Percentiles rank a stretch among this genome's conserved stretches.
phyloP scores from a whole-genome alignment of 2,113 vertebrate species.

The Myotis lucifugus region DNA sequence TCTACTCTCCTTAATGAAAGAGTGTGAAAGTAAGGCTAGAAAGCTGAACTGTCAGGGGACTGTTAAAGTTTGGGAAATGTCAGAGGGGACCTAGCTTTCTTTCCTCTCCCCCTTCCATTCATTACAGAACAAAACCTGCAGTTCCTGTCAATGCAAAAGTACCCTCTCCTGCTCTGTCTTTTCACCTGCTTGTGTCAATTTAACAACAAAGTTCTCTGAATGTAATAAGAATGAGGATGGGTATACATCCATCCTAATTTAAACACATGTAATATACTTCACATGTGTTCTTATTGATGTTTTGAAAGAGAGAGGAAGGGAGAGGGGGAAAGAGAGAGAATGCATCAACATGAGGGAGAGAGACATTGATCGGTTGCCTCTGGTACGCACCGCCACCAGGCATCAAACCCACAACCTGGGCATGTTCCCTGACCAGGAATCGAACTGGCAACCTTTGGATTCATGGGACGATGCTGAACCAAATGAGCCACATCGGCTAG shows the following conservation, averaged over 20 bases:
- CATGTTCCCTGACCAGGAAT: neutral
- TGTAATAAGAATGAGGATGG: neutral
- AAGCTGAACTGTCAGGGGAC: conserved; percentile 1
- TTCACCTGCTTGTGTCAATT: neutral
- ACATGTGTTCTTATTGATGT: neutral
- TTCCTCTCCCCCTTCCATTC: neutral
- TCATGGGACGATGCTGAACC: neutral
- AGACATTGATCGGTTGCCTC: no score
- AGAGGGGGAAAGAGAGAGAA: neutral
- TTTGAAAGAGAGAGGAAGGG: neutral
- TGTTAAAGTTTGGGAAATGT: conserved; percentile 20
- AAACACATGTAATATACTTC: neutral
- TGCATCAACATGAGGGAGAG: neutral
- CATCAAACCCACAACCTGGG: neutral
- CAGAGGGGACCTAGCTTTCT: neutral
- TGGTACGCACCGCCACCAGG: no score
- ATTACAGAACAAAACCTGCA: neutral
- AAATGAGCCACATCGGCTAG: neutral
- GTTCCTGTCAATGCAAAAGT: neutral
- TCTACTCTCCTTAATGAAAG: conserved; percentile 19
- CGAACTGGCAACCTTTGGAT: neutral
- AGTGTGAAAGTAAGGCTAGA: conserved; percentile 4
- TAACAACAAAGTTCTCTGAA: conserved; percentile 12
- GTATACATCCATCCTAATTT: neutral
- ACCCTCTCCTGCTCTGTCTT: neutral